Percentiles rank a stretch among this genome's conserved stretches.
Conservation (phyloP, 2,113 vertebrate genomes). For the Lipophrys pholis region DNA sequence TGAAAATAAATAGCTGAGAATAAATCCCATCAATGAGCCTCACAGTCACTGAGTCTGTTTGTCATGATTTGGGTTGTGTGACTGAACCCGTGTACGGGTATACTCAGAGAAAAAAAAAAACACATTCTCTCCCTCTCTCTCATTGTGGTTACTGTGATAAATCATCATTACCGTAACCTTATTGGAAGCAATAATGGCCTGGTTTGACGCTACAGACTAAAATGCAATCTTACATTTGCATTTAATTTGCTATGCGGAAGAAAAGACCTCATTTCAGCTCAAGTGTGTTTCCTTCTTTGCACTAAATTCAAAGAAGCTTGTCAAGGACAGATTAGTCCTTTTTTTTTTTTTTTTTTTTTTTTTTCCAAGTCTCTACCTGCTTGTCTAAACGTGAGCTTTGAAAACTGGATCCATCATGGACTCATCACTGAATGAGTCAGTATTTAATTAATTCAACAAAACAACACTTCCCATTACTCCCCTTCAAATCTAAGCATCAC, state of each 20-base stretch:
- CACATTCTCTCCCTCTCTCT: slow-evolving; percentile 6
- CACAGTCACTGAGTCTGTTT: slow-evolving; percentile 24
- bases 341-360: not conserved
- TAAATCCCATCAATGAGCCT: slow-evolving; percentile 13
- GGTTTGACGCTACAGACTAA: not conserved
- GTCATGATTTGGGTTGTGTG: slow-evolving; percentile 37
- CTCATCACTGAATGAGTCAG: slow-evolving; percentile 22
- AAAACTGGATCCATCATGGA: slow-evolving; percentile 24
- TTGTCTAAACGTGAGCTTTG: slow-evolving; percentile 21
- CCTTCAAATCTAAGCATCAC: slow-evolving; percentile 43
- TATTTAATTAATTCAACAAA: slow-evolving; percentile 36
- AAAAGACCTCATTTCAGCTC: not conserved
- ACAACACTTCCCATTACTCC: slow-evolving; percentile 17
- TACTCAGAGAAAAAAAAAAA: not conserved
- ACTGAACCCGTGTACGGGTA: slow-evolving; percentile 18
- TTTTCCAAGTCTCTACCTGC: not conserved
- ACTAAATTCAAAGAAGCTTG: slow-evolving; percentile 19
- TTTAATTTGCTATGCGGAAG: not conserved
- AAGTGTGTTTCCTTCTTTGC: slow-evolving; percentile 16
- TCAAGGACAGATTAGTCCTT: not conserved
- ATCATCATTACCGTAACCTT: slow-evolving; percentile 26
- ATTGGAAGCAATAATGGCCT: not conserved
- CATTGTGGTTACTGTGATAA: slow-evolving; percentile 18
- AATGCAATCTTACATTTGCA: not conserved
- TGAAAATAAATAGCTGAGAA: slow-evolving; percentile 45